Conservation (phyloP, 30 jellyfish, hydroid and myxozoan species). For the Thelohanellus kitauei region DNA sequence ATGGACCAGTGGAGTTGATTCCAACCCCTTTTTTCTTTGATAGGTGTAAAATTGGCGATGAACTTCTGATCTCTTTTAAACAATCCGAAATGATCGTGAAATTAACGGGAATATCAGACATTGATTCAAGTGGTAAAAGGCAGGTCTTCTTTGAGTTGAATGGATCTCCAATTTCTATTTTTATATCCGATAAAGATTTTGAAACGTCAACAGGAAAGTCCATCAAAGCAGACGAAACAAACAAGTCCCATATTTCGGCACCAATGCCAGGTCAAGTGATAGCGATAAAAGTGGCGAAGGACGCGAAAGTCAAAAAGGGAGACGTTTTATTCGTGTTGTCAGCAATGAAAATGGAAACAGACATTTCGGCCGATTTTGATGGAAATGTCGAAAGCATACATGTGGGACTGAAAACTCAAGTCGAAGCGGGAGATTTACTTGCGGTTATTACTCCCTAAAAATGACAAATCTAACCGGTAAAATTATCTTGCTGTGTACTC, state of each 20-base stretch:
- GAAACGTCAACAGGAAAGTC: too few species aligned
- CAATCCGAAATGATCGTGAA: too few species aligned
- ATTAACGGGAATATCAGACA: too few species aligned
- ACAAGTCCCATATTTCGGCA: too few species aligned
- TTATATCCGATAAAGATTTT: too few species aligned
- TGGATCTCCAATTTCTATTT: too few species aligned
- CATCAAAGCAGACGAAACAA: too few species aligned
- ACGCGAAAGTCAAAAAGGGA: conserved; percentile 37
- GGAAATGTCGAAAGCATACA: conserved; percentile 36
- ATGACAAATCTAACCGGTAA: too few species aligned
- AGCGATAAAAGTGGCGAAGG: conserved; percentile 44
- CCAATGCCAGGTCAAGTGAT: conserved; percentile 99
- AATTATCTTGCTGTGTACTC: too few species aligned
- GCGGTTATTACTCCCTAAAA: conserved; percentile 32
- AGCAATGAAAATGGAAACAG: conserved; percentile 97
- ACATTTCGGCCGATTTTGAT: conserved; percentile 58
- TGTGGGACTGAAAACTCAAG: conserved; percentile 18
- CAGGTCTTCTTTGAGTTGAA: too few species aligned
- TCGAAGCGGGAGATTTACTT: conserved; percentile 61
- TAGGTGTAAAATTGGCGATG: conserved; percentile 88
- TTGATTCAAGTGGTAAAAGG: too few species aligned
- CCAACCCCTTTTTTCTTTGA: conserved; percentile 81
- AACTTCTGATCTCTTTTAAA: too few species aligned
- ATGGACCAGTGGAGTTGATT: conserved; percentile 74
- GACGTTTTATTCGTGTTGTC: conserved; percentile 65